Percentiles rank a stretch among this genome's conserved stretches.
Evolutionary conservation across 2,888 invertebrate species (phyloP).

Genomic region (Nomada hirtipes): DNA sequence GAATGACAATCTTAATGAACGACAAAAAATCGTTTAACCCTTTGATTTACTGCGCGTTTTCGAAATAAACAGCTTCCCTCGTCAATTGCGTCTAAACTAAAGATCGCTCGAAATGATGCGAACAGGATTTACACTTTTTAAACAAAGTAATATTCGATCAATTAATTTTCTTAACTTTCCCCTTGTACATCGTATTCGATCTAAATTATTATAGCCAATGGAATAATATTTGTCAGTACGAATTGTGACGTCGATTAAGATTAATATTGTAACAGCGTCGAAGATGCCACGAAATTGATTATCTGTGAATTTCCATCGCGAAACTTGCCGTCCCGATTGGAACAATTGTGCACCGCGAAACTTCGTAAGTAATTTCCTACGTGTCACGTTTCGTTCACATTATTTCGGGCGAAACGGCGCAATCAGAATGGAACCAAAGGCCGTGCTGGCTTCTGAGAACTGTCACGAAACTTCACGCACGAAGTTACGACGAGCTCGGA

Average conservation of each 20-base stretch:
- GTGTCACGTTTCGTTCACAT: background rate
- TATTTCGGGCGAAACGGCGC: background rate
- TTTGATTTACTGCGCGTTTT: background rate
- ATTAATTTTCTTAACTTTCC: no score
- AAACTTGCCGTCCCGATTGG: background rate
- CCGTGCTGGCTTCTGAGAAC: background rate
- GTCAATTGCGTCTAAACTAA: background rate
- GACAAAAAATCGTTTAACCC: background rate
- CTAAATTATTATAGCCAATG: no score
- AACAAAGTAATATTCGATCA: no score
- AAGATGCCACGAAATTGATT: background rate
- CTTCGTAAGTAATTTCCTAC: no score
- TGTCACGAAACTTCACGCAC: slow-evolving; percentile 22
- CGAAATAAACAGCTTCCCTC: background rate
- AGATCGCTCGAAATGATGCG: slow-evolving; percentile 5
- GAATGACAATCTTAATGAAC: background rate
- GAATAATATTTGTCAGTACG: no score
- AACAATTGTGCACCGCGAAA: background rate
- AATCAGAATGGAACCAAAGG: slow-evolving; percentile 3
- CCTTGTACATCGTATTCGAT: no score
- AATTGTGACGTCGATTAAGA: background rate
- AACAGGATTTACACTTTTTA: background rate
- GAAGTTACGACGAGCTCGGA: slow-evolving; percentile 44
- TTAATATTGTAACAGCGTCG: background rate
- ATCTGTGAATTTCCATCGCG: background rate